Conservation (phyloP, 2,797 vertebrate species). For the Ctenochaetus hawaiiensis region DNA sequence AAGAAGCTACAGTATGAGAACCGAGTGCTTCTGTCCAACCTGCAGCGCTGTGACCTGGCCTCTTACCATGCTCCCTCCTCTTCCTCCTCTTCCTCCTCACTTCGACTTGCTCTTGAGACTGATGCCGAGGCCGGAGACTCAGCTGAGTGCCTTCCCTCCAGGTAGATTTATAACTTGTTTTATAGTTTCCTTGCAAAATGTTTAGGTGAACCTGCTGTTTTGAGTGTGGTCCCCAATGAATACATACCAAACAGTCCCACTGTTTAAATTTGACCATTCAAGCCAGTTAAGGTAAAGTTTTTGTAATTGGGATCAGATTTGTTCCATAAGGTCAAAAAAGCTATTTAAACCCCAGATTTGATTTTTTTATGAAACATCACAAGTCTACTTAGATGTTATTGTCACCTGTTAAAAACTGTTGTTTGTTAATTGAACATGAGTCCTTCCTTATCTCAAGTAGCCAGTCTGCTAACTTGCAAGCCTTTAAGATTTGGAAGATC, state of each 20-base stretch:
- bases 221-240: background rate
- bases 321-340: background rate
- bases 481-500: background rate
- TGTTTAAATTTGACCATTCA: background rate
- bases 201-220: background rate
- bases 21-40: slow-evolving; percentile 95
- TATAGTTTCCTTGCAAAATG: no score
- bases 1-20: slow-evolving; percentile 99
- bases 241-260: background rate
- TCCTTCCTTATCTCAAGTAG: background rate
- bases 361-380: background rate
- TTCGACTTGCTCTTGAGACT: slow-evolving; percentile 90
- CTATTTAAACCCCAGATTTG: background rate
- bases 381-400: background rate
- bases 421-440: background rate
- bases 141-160: slow-evolving; percentile 89
- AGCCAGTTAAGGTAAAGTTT: background rate
- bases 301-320: background rate
- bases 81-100: slow-evolving; percentile 66
- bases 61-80: slow-evolving; percentile 88
- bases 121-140: slow-evolving; percentile 95
- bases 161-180: slow-evolving; percentile 48
- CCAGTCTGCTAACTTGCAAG: background rate
- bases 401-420: background rate
- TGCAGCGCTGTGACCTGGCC: slow-evolving; percentile 95